These are phyloP conservation scores for Melanargia galathea DNA, from an alignment of 2,888 invertebrate genomes.

Conservation along the genomic window DNA sequence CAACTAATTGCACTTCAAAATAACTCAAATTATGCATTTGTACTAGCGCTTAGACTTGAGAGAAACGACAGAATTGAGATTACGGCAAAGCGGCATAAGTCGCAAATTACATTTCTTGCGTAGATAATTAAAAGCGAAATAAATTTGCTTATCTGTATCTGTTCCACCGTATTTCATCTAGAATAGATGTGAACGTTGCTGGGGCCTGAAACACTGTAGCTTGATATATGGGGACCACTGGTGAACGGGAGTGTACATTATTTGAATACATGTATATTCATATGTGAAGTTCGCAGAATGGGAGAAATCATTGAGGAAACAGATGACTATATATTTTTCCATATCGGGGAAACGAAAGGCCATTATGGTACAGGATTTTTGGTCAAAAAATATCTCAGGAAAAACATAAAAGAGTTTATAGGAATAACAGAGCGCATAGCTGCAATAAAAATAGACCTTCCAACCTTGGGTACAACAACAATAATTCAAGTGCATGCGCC, in stretches of 20 bases:
- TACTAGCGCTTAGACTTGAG: conserved; percentile 1
- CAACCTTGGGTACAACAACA: too few relatives aligned
- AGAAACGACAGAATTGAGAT: conserved; percentile 21
- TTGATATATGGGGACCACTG: conserved; percentile 1
- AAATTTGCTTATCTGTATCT: conserved; percentile 43
- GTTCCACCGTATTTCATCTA: conserved; percentile 42
- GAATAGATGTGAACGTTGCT: conserved; percentile 7
- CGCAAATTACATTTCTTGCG: conserved; percentile 28
- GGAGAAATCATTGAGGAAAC: too few relatives aligned
- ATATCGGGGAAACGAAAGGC: too few relatives aligned
- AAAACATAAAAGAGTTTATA: too few relatives aligned
- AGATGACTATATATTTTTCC: too few relatives aligned
- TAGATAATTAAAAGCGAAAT: conserved; percentile 42
- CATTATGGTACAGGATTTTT: too few relatives aligned
- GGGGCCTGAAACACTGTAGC: neutral
- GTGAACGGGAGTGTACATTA: neutral
- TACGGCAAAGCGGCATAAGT: conserved; percentile 13
- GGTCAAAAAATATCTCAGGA: too few relatives aligned
- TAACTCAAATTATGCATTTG: conserved; percentile 17
- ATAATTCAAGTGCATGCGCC: too few relatives aligned
- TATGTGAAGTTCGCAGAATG: conserved; percentile 20
- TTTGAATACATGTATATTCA: conserved; percentile 17
- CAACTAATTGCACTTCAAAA: conserved; percentile 21
- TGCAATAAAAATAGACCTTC: too few relatives aligned
- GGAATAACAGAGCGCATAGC: too few relatives aligned